phyloP scores from a whole-genome alignment of 2,113 vertebrate species.

The Ophiodon elongatus region DNA sequence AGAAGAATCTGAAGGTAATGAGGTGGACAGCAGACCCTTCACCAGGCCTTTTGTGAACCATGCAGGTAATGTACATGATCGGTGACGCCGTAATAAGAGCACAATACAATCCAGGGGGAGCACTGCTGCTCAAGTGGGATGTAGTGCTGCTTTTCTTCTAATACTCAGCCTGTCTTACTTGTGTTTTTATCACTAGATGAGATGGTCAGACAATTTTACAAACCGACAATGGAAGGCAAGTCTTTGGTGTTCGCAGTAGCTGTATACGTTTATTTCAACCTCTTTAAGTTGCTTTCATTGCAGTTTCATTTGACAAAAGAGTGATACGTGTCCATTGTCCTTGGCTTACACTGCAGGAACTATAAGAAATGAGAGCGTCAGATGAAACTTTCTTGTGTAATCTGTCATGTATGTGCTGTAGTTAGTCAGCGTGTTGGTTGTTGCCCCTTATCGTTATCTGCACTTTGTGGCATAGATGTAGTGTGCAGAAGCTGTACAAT shows the following conservation, averaged over 20 bases:
- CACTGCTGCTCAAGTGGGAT: neutral
- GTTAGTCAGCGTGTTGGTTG: slow-evolving; percentile 21
- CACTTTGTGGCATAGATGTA: slow-evolving; percentile 18
- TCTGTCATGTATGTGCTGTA: slow-evolving; percentile 15
- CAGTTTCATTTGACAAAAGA: slow-evolving; percentile 2
- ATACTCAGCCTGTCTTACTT: slow-evolving; percentile 28
- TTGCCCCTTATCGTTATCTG: neutral
- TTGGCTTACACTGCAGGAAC: neutral
- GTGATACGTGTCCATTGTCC: neutral
- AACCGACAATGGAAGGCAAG: slow-evolving; percentile 78
- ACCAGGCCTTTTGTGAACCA: slow-evolving; percentile 80
- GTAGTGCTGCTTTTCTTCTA: neutral
- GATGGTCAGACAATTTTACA: slow-evolving; percentile 29
- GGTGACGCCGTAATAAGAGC: neutral
- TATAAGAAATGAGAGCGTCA: too few relatives aligned
- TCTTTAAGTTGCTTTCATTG: slow-evolving; percentile 18
- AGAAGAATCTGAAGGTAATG: slow-evolving; percentile 86
- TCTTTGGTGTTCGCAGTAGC: slow-evolving; percentile 35
- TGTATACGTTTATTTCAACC: neutral
- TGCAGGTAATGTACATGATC: slow-evolving; percentile 46
- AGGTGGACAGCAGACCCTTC: slow-evolving; percentile 79
- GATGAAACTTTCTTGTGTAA: neutral
- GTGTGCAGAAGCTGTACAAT: neutral
- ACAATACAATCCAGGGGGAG: neutral
- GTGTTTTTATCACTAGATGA: slow-evolving; percentile 65